A percentile compares a stretch with the other conserved stretches of the same genome.
Evolutionary conservation across 1,140 invertebrate genomes (phyloP).

Genomic region (Hesperophylax magnus): DNA sequence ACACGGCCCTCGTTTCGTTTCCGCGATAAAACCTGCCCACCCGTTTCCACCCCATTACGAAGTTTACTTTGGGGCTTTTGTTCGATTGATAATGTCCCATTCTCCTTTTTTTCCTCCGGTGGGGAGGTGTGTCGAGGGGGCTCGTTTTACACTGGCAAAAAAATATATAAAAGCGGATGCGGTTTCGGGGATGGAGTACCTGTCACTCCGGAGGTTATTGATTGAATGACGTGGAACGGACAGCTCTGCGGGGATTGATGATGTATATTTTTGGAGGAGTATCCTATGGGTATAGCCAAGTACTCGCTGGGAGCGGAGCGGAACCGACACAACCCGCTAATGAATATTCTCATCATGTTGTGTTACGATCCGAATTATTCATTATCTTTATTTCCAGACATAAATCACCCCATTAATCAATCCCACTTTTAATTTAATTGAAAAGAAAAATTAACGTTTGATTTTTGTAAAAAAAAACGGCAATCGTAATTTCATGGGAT

Average conservation of each 20-base stretch:
- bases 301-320: background rate
- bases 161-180: constrained; percentile 24
- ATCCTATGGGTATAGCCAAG: too few species aligned
- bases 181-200: constrained; percentile 32
- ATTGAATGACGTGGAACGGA: constrained; percentile 46
- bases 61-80: constrained; percentile 55
- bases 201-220: constrained; percentile 53
- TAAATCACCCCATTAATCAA: too few species aligned
- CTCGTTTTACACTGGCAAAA: constrained; percentile 34
- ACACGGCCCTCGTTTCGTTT: constrained; percentile 36
- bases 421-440: too few species aligned
- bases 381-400: background rate
- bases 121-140: constrained; percentile 18
- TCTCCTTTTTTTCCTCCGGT: constrained; percentile 31
- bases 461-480: too few species aligned
- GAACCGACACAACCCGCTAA: background rate
- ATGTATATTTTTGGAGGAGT: constrained; percentile 1
- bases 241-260: constrained; percentile 30
- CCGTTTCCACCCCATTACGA: constrained; percentile 30
- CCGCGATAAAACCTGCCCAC: constrained; percentile 29
- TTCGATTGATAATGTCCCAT: constrained; percentile 55
- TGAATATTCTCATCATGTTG: background rate
- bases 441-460: too few species aligned
- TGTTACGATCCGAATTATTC: background rate
- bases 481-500: too few species aligned